Evolutionary conservation across 2,888 invertebrate species (phyloP).

Genomic region (Drosophila mulleri): DNA sequence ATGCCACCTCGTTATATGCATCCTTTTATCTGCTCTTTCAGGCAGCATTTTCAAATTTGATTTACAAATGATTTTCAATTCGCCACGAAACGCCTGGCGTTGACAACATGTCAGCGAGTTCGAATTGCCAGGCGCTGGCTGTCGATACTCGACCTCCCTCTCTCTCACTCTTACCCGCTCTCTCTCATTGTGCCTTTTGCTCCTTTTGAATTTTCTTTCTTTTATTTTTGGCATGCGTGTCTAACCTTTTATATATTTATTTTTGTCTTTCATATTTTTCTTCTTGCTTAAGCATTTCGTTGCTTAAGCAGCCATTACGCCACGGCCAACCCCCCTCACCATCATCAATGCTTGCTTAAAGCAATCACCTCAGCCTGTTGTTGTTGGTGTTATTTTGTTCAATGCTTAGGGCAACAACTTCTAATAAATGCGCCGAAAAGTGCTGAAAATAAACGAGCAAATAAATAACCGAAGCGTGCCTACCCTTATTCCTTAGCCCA

Average conservation of each 20-base stretch:
- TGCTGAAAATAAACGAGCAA: slow-evolving; percentile 77
- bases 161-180: not conserved
- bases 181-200: not conserved
- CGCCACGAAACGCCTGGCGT: slow-evolving; percentile 31
- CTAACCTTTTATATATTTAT: slow-evolving; percentile 20
- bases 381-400: slow-evolving; percentile 20
- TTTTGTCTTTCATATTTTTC: slow-evolving; percentile 38
- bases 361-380: slow-evolving; percentile 19
- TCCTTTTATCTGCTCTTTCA: slow-evolving; percentile 48
- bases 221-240: slow-evolving; percentile 32
- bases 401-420: slow-evolving; percentile 60
- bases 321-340: not conserved
- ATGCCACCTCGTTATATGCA: slow-evolving; percentile 47
- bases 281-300: slow-evolving; percentile 33
- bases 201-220: not conserved
- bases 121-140: slow-evolving; percentile 25
- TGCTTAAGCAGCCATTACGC: slow-evolving; percentile 32
- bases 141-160: slow-evolving; percentile 1
- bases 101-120: slow-evolving; percentile 45
- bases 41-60: slow-evolving; percentile 61
- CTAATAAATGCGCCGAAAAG: slow-evolving; percentile 72
- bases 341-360: slow-evolving; percentile 1
- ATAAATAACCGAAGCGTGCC: slow-evolving; percentile 62
- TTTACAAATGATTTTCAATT: slow-evolving; percentile 72
- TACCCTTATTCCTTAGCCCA: slow-evolving; percentile 6